These are phyloP conservation scores for Pedetes capensis DNA, from an alignment of 2,113 vertebrate species.

Conservation along the genomic window DNA sequence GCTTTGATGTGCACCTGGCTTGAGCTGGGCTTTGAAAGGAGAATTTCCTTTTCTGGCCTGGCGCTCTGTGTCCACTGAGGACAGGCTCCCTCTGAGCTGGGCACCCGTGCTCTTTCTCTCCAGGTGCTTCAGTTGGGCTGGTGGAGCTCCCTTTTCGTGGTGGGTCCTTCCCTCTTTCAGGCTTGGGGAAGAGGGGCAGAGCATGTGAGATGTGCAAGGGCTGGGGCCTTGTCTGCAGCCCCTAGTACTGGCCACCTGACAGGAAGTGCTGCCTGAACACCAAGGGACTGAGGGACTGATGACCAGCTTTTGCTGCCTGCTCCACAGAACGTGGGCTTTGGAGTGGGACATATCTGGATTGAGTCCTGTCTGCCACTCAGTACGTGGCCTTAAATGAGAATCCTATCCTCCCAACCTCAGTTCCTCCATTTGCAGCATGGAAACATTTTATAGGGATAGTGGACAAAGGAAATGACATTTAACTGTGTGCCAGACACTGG, in stretches of 20 bases:
- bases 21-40: neutral
- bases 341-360: neutral
- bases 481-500: neutral
- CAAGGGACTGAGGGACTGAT: fast-evolving
- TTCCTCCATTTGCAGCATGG: neutral
- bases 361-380: neutral
- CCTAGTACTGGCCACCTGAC: neutral
- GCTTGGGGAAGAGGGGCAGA: neutral
- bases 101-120: neutral
- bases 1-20: neutral
- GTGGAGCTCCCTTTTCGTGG: neutral
- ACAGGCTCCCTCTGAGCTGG: neutral
- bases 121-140: neutral
- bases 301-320: neutral
- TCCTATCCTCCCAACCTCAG: neutral
- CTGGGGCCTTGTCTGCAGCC: neutral
- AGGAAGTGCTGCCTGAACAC: fast-evolving
- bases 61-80: neutral
- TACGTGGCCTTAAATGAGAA: neutral
- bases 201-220: fast-evolving
- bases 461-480: neutral
- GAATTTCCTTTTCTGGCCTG: neutral
- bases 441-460: neutral
- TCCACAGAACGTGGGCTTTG: neutral
- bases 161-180: neutral